Conservation (phyloP, 53 echinoderm and acorn worm species). For the Crossaster papposus region DNA sequence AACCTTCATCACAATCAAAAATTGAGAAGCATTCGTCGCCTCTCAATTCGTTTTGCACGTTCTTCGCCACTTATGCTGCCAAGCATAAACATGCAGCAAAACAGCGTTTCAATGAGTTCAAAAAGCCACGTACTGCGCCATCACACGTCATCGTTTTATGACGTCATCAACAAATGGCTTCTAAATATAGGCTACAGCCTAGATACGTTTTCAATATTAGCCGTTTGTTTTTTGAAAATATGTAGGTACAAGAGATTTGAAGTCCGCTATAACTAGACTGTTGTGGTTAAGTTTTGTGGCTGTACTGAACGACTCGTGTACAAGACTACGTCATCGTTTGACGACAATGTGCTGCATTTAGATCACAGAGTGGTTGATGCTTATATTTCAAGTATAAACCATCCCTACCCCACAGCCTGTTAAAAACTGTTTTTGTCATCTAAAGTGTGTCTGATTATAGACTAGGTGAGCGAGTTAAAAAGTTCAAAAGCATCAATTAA, state of each 20-base stretch:
- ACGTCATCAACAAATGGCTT: neutral
- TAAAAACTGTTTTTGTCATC: neutral
- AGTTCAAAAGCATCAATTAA: conserved; percentile 17
- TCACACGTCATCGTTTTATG: neutral
- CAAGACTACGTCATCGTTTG: neutral
- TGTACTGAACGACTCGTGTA: neutral
- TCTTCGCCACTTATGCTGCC: neutral
- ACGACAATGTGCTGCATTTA: neutral
- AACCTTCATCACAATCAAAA: neutral
- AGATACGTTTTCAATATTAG: neutral
- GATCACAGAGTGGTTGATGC: neutral
- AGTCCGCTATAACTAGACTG: neutral
- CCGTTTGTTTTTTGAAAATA: neutral
- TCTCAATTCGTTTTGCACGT: neutral
- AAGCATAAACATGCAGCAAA: neutral
- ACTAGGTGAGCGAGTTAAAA: neutral
- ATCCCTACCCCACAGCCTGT: neutral
- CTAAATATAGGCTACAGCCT: neutral
- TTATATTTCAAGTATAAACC: neutral
- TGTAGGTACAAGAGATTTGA: neutral
- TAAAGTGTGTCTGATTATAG: neutral
- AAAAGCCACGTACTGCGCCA: neutral
- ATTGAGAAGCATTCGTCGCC: neutral
- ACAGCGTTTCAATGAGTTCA: neutral
- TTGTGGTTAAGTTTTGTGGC: neutral